These are phyloP conservation scores for Pygmarrhopalites habei DNA, from an alignment of 1,140 invertebrate species.

Conservation along the genomic window DNA sequence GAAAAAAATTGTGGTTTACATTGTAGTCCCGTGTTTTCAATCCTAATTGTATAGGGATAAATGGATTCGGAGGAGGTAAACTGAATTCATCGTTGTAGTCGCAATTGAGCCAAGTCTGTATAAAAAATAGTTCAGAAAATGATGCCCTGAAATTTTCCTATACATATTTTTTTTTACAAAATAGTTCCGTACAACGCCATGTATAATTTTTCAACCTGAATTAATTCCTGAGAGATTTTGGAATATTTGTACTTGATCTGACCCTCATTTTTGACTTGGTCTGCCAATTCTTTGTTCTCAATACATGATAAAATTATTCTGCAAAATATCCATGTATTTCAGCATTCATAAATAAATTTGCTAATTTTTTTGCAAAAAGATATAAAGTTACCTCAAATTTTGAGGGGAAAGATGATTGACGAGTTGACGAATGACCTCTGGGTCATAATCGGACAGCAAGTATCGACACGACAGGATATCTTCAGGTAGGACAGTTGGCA, in stretches of 20 bases:
- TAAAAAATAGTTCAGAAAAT: too few species aligned
- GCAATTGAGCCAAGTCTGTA: slow-evolving; percentile 58
- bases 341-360: too few species aligned
- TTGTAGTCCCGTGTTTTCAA: slow-evolving; percentile 59
- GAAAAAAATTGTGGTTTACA: too few species aligned
- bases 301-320: not conserved
- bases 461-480: slow-evolving; percentile 74
- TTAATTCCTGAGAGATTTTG: not conserved
- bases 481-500: slow-evolving; percentile 70
- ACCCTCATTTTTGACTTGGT: slow-evolving; percentile 42
- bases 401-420: slow-evolving; percentile 63
- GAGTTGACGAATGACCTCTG: slow-evolving; percentile 70
- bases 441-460: slow-evolving; percentile 71
- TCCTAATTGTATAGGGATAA: slow-evolving; percentile 79
- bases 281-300: slow-evolving; percentile 53
- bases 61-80: slow-evolving; percentile 78
- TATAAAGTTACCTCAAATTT: slow-evolving; percentile 46
- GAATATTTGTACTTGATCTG: not conserved
- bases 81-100: slow-evolving; percentile 57
- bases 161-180: too few species aligned
- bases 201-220: not conserved
- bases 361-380: too few species aligned
- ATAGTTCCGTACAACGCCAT: too few species aligned
- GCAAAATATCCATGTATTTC: too few species aligned
- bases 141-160: too few species aligned